Evolutionary conservation across 2,888 invertebrate genomes (phyloP).

Genomic region (Apamea monoglypha): DNA sequence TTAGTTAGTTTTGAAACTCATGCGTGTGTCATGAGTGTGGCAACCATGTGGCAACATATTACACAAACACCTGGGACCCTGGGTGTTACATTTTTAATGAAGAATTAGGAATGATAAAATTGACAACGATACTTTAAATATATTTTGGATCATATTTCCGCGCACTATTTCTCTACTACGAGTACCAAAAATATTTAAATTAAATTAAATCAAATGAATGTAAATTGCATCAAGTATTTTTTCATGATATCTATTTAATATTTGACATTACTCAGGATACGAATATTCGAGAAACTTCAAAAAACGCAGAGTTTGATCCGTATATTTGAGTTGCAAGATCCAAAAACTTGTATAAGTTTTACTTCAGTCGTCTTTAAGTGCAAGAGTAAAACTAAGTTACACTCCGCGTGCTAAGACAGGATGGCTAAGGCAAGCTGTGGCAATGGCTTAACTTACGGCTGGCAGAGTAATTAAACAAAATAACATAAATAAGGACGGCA

Average conservation of each 20-base stretch:
- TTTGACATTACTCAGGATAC: not conserved
- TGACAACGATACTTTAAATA: not conserved
- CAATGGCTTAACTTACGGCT: not conserved
- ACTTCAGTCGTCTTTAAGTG: not conserved
- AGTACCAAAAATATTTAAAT: not conserved
- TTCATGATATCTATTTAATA: not conserved
- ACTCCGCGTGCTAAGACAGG: too few relatives aligned
- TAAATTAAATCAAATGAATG: not conserved
- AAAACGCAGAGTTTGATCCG: not conserved
- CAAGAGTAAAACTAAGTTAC: not conserved
- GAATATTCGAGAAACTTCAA: not conserved
- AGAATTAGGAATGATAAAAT: not conserved
- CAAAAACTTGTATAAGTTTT: not conserved
- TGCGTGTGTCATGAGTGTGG: constrained; percentile 52
- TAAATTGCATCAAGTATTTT: not conserved
- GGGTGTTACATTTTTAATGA: constrained; percentile 13
- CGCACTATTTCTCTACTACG: not conserved
- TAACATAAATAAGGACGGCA: not conserved
- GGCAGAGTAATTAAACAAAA: not conserved
- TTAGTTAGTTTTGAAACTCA: constrained; percentile 57
- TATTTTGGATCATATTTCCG: not conserved
- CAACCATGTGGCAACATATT: not conserved
- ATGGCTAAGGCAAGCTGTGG: not conserved
- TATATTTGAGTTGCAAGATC: not conserved
- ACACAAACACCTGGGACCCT: constrained; percentile 17